Percentiles rank a stretch among this genome's conserved stretches.
Conservation (phyloP, 1,140 invertebrate species). For the Pararge aegeria region DNA sequence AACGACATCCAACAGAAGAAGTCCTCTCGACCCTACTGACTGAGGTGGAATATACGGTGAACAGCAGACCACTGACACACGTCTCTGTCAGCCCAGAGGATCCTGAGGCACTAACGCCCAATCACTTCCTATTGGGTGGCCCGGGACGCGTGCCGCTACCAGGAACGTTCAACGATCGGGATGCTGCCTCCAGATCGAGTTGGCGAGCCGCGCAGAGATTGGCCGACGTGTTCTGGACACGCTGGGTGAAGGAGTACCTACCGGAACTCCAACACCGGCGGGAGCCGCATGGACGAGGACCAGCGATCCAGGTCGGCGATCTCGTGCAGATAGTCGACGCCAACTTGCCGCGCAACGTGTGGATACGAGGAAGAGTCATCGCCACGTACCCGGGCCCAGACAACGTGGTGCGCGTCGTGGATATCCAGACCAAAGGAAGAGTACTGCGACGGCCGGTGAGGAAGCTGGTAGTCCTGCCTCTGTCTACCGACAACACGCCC, state of each 20-base stretch:
- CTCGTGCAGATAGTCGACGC: slow-evolving; percentile 32
- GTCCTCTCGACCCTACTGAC: background rate
- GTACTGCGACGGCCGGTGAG: slow-evolving; percentile 22
- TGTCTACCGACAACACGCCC: too few species aligned
- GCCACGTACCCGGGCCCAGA: slow-evolving; percentile 45
- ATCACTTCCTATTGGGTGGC: slow-evolving; percentile 47
- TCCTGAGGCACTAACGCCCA: background rate
- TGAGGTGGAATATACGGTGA: background rate
- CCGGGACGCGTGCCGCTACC: slow-evolving; percentile 26
- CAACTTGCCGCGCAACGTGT: slow-evolving; percentile 36
- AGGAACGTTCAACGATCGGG: slow-evolving; percentile 3
- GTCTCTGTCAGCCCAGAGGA: background rate
- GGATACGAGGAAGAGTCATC: slow-evolving; percentile 38
- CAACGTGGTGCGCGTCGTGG: slow-evolving; percentile 40
- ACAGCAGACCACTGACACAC: background rate
- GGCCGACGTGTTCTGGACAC: slow-evolving; percentile 35
- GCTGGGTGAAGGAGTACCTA: slow-evolving; percentile 43
- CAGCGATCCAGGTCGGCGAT: slow-evolving; percentile 15
- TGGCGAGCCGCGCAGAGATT: slow-evolving; percentile 31
- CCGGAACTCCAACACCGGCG: slow-evolving; percentile 30
- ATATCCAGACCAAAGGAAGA: slow-evolving; percentile 41
- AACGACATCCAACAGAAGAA: background rate
- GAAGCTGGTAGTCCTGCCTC: too few species aligned
- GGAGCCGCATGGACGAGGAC: slow-evolving; percentile 12
- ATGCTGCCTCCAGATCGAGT: slow-evolving; percentile 17